A percentile compares a stretch with the other conserved stretches of the same genome.
Evolutionary conservation across 2,113 vertebrate genomes (phyloP).

Genomic region (Apteryx owenii): DNA sequence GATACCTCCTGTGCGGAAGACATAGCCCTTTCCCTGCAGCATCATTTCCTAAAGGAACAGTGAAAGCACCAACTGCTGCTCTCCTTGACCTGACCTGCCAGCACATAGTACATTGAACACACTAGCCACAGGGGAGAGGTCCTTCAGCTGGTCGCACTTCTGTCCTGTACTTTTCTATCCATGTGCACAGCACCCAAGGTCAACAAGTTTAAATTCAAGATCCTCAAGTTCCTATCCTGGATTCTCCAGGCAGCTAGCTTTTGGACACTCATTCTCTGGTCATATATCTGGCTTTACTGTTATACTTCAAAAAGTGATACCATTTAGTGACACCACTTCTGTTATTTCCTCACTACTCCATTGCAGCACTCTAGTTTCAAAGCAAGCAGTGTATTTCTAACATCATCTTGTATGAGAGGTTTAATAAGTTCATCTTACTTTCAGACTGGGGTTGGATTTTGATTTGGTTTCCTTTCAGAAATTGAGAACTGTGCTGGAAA

Average conservation of each 20-base stretch:
- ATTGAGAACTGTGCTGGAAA: not conserved
- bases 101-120: rapidly evolving
- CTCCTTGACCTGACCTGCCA: not conserved
- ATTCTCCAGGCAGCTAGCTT: not conserved
- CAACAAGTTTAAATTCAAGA: not conserved
- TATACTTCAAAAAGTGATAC: not conserved
- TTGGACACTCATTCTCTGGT: not conserved
- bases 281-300: not conserved
- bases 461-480: not conserved
- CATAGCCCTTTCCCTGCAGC: not conserved
- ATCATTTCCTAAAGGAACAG: not conserved
- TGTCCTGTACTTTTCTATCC: not conserved
- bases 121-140: not conserved
- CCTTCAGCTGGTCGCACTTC: not conserved
- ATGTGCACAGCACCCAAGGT: not conserved
- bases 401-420: not conserved
- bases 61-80: not conserved
- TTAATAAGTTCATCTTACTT: not conserved
- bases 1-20: not conserved
- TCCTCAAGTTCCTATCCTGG: not conserved
- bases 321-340: not conserved
- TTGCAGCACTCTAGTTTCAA: not conserved
- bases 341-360: not conserved
- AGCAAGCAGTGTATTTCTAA: not conserved
- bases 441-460: not conserved